A percentile compares a stretch with the other conserved stretches of the same genome.
Evolutionary conservation across 2,113 vertebrate species (phyloP).

Genomic region (Elachura formosa): DNA sequence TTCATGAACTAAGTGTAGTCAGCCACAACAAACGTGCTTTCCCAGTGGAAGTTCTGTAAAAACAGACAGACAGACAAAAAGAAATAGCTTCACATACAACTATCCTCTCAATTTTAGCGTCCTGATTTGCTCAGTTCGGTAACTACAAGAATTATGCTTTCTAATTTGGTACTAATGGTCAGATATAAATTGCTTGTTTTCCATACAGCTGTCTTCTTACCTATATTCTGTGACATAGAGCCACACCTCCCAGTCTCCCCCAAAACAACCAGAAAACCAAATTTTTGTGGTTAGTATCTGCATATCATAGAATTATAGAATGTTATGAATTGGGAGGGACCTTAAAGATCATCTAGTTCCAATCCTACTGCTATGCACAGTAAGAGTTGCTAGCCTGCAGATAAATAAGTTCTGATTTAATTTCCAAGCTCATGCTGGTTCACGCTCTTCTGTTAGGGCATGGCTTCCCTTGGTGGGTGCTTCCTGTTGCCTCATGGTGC

Average conservation of each 20-base stretch:
- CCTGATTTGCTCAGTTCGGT: not conserved
- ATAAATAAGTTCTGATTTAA: not conserved
- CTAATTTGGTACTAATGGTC: not conserved
- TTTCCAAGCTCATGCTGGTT: not conserved
- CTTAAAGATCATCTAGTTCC: not conserved
- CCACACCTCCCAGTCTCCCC: no score
- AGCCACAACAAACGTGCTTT: not conserved
- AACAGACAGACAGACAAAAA: not conserved
- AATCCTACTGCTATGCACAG: not conserved
- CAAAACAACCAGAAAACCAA: not conserved
- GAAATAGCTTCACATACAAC: not conserved
- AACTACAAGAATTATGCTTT: not conserved
- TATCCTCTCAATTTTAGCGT: not conserved
- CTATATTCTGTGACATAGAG: not conserved
- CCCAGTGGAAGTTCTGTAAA: not conserved
- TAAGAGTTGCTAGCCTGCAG: not conserved
- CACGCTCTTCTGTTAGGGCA: not conserved
- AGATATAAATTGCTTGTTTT: not conserved
- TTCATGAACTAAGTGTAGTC: constrained; percentile 9
- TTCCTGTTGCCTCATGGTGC: rapidly evolving
- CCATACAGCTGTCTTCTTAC: not conserved
- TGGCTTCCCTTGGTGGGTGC: not conserved
- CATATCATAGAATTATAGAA: not conserved
- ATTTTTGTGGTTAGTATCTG: not conserved
- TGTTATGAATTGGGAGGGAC: not conserved